Evolutionary conservation across 2,888 invertebrate species (phyloP).

Genomic region (Dryocosmus kuriphilus): DNA sequence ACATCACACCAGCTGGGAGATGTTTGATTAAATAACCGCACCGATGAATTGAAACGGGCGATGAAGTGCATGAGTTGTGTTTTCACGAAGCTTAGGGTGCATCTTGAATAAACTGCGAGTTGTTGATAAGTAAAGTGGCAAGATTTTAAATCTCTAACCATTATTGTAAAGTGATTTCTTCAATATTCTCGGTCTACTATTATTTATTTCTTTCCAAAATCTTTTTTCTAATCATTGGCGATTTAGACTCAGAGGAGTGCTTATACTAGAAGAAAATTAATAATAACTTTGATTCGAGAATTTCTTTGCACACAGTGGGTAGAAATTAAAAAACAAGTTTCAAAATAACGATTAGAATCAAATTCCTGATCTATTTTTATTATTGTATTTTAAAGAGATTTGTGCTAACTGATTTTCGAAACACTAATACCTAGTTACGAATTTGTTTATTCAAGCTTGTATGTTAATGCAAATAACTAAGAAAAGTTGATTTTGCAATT

Average conservation of each 20-base stretch:
- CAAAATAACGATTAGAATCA: too few species aligned
- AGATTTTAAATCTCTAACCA: constrained; percentile 1
- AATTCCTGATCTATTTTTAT: too few species aligned
- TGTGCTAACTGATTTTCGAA: too few species aligned
- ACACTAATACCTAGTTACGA: too few species aligned
- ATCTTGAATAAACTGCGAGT: constrained; percentile 53
- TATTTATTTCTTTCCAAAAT: background rate
- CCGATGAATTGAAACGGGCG: constrained; percentile 76
- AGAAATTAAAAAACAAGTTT: too few species aligned
- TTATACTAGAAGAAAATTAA: too few species aligned
- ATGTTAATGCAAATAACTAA: too few species aligned
- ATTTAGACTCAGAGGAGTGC: too few species aligned
- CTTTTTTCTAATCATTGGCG: background rate
- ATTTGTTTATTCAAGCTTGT: too few species aligned
- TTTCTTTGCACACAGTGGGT: background rate
- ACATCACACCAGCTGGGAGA: constrained; percentile 62
- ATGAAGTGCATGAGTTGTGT: constrained; percentile 76
- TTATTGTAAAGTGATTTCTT: background rate
- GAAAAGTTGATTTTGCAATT: too few species aligned
- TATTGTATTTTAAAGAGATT: too few species aligned
- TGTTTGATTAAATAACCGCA: constrained; percentile 78
- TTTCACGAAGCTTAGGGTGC: constrained; percentile 58
- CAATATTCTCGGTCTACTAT: background rate
- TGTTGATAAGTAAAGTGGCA: constrained; percentile 27
- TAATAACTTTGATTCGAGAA: background rate